Base-by-base conservation (phyloP, 2,888 invertebrate species). In the Hanleya hanleyi region DNA sequence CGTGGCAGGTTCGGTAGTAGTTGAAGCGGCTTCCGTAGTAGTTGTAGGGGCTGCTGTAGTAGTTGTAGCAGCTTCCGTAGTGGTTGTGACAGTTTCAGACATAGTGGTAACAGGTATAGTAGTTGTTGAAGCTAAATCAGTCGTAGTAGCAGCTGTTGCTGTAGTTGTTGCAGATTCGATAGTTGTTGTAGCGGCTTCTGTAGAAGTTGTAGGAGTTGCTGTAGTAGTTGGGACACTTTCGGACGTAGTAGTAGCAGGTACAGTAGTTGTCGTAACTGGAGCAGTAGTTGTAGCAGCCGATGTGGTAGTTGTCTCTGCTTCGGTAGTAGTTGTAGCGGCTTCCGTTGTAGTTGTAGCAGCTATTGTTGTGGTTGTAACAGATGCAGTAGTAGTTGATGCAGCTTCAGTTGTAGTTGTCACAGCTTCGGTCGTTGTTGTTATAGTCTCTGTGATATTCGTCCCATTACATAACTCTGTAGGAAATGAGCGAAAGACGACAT, bases 121-220 rank as follows among this genome's bases (percentile, higher is more conserved):
- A 62, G 69, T 68, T 18, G 69, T 64, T 26, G 66, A 67, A 38
- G 66, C 67, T 49, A 66, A 32, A 41, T 65, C 32, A 67, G 70
- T 47, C 37, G 66, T 67, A 67, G 70, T 67, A 41, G 66, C 32
- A 67, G 70, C 64, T 1, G 26, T 35, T 67, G 68, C 37, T 69
- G 70, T 67, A 70, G 70, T 68, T 69, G 70, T 70, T 51, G 70
- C 68, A 41, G 70, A 41, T 38, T 66, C 37, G 68, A 67, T 67
- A 68, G 70, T 49, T 51, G 70, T 67, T 69, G 70, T 49, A 70
- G 70, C 68, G 47, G 70, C 49, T 36, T 66, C 36, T 36, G 70
- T 22, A 70, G 70, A 47, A 68, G 70, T 35, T 51, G 70, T 69
- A 70, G 70, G 41, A 67, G 70, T 67, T 51, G 70, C 49, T 36